Evolutionary conservation across 2,113 vertebrate genomes (phyloP).

Genomic region (Eublepharis macularius): DNA sequence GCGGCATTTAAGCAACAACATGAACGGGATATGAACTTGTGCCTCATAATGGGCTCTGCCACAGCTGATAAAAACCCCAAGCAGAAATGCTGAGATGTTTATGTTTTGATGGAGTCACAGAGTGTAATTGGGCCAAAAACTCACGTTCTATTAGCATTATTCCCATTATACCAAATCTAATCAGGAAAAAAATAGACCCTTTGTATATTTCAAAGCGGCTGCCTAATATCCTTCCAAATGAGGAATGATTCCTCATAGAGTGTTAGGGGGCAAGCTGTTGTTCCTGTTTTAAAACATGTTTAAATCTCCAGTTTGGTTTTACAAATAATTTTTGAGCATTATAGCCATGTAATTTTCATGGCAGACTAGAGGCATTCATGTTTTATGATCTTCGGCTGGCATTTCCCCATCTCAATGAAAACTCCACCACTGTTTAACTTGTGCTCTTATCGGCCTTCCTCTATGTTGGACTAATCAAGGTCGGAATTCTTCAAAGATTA

Average conservation of each 20-base stretch:
- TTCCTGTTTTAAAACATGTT: neutral
- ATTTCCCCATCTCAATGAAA: neutral
- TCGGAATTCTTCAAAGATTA: neutral
- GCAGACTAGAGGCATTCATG: neutral
- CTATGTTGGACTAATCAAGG: neutral
- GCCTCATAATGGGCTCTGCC: neutral
- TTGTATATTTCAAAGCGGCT: neutral
- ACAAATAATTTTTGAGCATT: neutral
- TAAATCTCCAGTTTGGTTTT: neutral
- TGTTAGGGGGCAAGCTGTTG: neutral
- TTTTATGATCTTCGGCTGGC: neutral
- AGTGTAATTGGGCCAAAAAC: neutral
- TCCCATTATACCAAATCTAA: slow-evolving; percentile 5
- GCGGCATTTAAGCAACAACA: neutral
- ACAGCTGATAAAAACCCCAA: slow-evolving; percentile 1
- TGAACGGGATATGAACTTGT: neutral
- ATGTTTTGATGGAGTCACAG: slow-evolving; percentile 2
- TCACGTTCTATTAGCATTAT: neutral
- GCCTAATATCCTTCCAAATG: neutral
- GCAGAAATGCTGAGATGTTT: neutral
- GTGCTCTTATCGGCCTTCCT: neutral
- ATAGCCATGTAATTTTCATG: neutral
- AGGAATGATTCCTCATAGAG: neutral
- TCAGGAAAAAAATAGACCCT: neutral
- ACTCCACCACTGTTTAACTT: neutral